Evolutionary conservation across 35 echinoderm and acorn worm species (phyloP), one percentile per base, ranked within the genome.

Genomic region (Heliocidaris tuberculata): DNA sequence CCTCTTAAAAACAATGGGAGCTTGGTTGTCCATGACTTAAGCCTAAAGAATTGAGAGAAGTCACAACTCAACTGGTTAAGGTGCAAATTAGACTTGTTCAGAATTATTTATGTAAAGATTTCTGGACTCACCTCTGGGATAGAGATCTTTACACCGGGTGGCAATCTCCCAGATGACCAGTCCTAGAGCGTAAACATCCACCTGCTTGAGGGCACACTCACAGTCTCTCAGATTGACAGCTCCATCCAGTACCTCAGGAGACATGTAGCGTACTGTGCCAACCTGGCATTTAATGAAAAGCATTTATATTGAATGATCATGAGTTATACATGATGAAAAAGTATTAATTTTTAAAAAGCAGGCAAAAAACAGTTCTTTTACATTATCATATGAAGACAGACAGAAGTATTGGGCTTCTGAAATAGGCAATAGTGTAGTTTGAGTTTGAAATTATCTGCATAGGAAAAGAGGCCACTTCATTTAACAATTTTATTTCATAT

Each of bases 181-280:
- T 30, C 98, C 98, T 60, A 99, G 85, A 85, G 97, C 96, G 95
- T 99, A 99, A 31, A 99, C 96, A 93, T 99, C 98, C 48, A 99
- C 98, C 87, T 99, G 98, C 48, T 99, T 99, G 32, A 99, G 96
- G 61, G 98, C 98, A 11, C 94, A 97, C 91, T 99, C 98, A 96
- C 98, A 99, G 54, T 99, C 98, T 94, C 98, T 92, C 24, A 99
- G 95, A 94, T 99, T 99, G 24, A 99, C 98, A 78, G 98, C 98
- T n/a, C 98, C 98, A 88, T 99, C 98, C 50, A 99, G 86, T 29
- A 97, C 98, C 65, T 99, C 98, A 50, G 98, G 98, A 48, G 98
- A 97, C 98, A 99, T 99, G 94, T 99, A 99, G 6, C 98, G 93
- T 27, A 99, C 96, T 88, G 98, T 99, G 7, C 98, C 98, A 94